Percentiles rank a stretch among this genome's conserved stretches.
These are phyloP conservation scores for Tricholauxania praeusta DNA, from an alignment of 2,888 invertebrate genomes.

Conservation along the genomic window DNA sequence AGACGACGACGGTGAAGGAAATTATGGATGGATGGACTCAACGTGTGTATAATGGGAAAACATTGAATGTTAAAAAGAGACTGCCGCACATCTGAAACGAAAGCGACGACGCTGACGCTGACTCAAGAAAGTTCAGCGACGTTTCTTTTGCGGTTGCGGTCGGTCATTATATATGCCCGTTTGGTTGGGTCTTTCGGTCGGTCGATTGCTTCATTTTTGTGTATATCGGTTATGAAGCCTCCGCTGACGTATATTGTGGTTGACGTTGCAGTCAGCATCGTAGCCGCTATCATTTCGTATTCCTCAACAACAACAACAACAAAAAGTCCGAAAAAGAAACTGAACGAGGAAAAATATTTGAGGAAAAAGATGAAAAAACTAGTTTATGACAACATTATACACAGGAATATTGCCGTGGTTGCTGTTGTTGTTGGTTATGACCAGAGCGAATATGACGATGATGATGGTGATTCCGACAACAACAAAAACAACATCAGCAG, in stretches of 20 bases:
- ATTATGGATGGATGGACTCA: conserved; percentile 17
- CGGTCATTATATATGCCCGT: conserved; percentile 16
- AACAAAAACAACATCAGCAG: conserved; percentile 15
- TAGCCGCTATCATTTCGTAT: not conserved
- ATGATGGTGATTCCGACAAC: conserved; percentile 31
- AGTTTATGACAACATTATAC: conserved; percentile 51
- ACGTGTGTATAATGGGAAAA: conserved; percentile 34
- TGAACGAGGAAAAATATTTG: not conserved
- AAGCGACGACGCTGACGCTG: not conserved
- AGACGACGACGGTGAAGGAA: not conserved
- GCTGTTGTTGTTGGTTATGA: conserved; percentile 39
- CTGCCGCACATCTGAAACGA: not conserved
- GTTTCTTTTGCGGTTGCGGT: conserved; percentile 25
- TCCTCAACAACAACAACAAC: not conserved
- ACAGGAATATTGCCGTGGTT: conserved; percentile 30
- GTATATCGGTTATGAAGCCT: not conserved
- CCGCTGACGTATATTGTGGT: not conserved
- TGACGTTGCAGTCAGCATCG: no score
- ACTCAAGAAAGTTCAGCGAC: conserved; percentile 14
- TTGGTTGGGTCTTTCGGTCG: not conserved
- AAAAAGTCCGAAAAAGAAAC: not conserved
- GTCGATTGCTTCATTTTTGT: conserved; percentile 11
- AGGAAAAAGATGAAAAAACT: conserved; percentile 42
- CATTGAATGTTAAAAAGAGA: not conserved
- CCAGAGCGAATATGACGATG: conserved; percentile 29